phyloP scores from a whole-genome alignment of 2,888 invertebrate genomes.

The Melinaea marsaeus region DNA sequence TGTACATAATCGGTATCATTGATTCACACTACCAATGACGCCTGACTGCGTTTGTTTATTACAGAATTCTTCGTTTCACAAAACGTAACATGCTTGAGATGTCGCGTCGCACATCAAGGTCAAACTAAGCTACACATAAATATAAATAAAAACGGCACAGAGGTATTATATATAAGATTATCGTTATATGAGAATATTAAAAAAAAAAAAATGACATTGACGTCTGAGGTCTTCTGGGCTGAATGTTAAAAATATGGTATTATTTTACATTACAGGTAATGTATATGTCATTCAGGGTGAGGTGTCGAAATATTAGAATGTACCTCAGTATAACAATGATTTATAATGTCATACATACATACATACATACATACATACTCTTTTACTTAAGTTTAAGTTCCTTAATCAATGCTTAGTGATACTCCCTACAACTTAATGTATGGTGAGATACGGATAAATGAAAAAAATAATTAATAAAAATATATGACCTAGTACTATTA shows the following conservation, averaged over 20 bases:
- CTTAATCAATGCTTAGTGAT: too few species aligned
- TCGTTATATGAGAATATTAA: slow-evolving; percentile 12
- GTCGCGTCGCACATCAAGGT: slow-evolving; percentile 2
- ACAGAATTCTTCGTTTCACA: too few species aligned
- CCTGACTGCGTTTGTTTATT: not conserved
- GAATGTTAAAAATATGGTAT: slow-evolving; percentile 22
- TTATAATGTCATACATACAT: slow-evolving; percentile 10
- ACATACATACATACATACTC: slow-evolving; percentile 4
- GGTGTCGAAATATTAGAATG: slow-evolving; percentile 10
- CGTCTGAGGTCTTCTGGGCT: slow-evolving; percentile 21
- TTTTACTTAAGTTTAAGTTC: too few species aligned
- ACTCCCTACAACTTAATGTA: too few species aligned
- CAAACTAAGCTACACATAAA: not conserved
- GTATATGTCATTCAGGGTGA: slow-evolving; percentile 21
- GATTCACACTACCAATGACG: slow-evolving; percentile 27
- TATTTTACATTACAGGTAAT: slow-evolving; percentile 17
- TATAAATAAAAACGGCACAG: slow-evolving; percentile 14
- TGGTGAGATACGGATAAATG: too few species aligned
- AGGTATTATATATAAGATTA: slow-evolving; percentile 14
- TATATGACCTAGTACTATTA: too few species aligned
- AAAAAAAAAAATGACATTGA: slow-evolving; percentile 28
- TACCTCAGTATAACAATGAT: not conserved
- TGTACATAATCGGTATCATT: slow-evolving; percentile 30
- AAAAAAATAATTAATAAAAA: too few species aligned
- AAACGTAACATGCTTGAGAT: not conserved